These are phyloP conservation scores for Prosapia bicincta DNA, from an alignment of 2,888 invertebrate species.

Conservation along the genomic window DNA sequence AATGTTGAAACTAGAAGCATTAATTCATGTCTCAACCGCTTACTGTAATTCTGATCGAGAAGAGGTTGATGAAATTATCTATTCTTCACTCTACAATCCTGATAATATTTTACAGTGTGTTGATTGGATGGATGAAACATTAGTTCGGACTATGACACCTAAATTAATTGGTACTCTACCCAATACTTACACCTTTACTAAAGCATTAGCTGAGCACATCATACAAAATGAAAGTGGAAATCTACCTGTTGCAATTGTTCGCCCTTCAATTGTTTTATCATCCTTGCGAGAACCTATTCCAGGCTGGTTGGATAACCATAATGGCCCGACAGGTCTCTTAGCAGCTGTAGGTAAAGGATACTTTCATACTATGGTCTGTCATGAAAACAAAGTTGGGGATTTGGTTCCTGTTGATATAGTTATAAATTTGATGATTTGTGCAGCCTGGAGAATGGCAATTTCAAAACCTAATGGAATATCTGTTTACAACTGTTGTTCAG, in stretches of 20 bases:
- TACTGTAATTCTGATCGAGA: slow-evolving; percentile 9
- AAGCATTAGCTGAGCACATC: slow-evolving; percentile 13
- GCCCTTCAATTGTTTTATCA: slow-evolving; percentile 11
- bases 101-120: slow-evolving; percentile 6
- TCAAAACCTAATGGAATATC: neutral
- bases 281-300: slow-evolving; percentile 6
- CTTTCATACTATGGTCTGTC: neutral
- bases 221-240: neutral
- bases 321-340: slow-evolving; percentile 7
- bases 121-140: slow-evolving; percentile 5
- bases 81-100: slow-evolving; percentile 4
- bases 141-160: slow-evolving; percentile 1
- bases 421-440: slow-evolving; percentile 12
- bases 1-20: slow-evolving; percentile 1
- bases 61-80: slow-evolving; percentile 9
- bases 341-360: slow-evolving; percentile 3
- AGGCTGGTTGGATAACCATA: slow-evolving; percentile 16
- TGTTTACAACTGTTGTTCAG: slow-evolving; percentile 12
- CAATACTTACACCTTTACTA: slow-evolving; percentile 15
- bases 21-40: slow-evolving; percentile 10
- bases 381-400: slow-evolving; percentile 5
- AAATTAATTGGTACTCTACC: slow-evolving; percentile 4
- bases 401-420: slow-evolving; percentile 16
- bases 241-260: slow-evolving; percentile 10
- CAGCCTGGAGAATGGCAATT: slow-evolving; percentile 9